phyloP scores from a whole-genome alignment of 2,888 invertebrate species.

The Bruchidius siliquastri region DNA sequence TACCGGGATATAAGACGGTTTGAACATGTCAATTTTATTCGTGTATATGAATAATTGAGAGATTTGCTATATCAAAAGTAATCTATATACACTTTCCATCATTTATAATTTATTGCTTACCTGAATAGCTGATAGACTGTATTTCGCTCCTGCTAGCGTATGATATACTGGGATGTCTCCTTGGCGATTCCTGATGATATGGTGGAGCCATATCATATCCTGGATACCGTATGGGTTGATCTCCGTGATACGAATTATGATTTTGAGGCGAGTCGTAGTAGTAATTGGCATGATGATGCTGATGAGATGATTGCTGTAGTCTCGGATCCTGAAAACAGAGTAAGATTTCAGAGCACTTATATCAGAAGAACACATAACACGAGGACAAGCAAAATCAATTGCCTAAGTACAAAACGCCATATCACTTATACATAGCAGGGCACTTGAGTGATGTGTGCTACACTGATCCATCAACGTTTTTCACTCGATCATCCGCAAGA shows the following conservation, averaged over 20 bases:
- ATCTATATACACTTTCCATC: background rate
- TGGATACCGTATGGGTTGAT: conserved; percentile 37
- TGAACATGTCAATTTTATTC: too few relatives aligned
- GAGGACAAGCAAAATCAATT: too few relatives aligned
- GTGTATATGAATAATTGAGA: too few relatives aligned
- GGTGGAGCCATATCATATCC: conserved; percentile 44
- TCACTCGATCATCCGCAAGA: too few relatives aligned
- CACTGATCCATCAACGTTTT: too few relatives aligned
- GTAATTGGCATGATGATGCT: conserved; percentile 38
- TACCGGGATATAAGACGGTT: too few relatives aligned
- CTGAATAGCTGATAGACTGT: conserved; percentile 32
- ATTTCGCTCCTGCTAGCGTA: conserved; percentile 46
- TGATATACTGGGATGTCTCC: conserved; percentile 45
- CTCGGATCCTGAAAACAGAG: conserved; percentile 40
- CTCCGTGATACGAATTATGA: conserved; percentile 39
- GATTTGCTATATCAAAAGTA: too few relatives aligned
- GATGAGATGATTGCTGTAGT: conserved; percentile 33
- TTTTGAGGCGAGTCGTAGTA: conserved; percentile 43
- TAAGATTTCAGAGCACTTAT: too few relatives aligned
- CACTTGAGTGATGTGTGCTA: too few relatives aligned
- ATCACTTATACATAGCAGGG: too few relatives aligned
- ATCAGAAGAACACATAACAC: too few relatives aligned
- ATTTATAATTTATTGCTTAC: background rate
- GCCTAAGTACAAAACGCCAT: too few relatives aligned
- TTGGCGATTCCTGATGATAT: conserved; percentile 8